Evolutionary conservation across 1,140 invertebrate genomes (phyloP).

Genomic region (Scylla paramamosain): DNA sequence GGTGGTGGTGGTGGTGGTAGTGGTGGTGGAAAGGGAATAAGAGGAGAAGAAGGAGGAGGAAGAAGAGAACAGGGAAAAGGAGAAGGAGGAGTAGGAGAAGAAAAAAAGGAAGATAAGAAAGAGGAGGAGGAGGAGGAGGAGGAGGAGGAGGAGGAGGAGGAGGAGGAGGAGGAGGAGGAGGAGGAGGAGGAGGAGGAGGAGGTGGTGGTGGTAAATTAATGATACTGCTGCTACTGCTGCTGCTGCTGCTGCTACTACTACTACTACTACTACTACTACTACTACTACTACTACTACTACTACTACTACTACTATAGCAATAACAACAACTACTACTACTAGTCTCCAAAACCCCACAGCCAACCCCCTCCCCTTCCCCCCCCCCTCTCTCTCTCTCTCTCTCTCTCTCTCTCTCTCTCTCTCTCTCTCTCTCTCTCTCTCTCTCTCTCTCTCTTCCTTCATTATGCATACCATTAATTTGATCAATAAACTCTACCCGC

Average conservation of each 20-base stretch:
- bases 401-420: not conserved
- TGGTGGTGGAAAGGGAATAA: too few relatives aligned
- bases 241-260: constrained; percentile 21
- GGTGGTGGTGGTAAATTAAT: too few relatives aligned
- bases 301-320: not conserved
- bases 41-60: too few relatives aligned
- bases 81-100: too few relatives aligned
- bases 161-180: too few relatives aligned
- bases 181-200: too few relatives aligned
- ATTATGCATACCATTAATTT: constrained; percentile 50
- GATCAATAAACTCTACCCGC: not conserved
- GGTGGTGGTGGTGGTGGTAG: too few relatives aligned
- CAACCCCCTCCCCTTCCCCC: not conserved
- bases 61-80: too few relatives aligned
- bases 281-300: not conserved
- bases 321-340: not conserved
- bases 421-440: not conserved
- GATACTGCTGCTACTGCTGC: not conserved
- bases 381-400: not conserved
- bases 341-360: not conserved
- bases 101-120: too few relatives aligned
- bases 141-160: too few relatives aligned
- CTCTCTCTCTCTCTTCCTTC: not conserved
- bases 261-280: constrained; percentile 6
- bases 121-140: too few relatives aligned